Base-by-base conservation (phyloP, 1,140 invertebrate species). In the Zeugodacus cucurbitae region DNA sequence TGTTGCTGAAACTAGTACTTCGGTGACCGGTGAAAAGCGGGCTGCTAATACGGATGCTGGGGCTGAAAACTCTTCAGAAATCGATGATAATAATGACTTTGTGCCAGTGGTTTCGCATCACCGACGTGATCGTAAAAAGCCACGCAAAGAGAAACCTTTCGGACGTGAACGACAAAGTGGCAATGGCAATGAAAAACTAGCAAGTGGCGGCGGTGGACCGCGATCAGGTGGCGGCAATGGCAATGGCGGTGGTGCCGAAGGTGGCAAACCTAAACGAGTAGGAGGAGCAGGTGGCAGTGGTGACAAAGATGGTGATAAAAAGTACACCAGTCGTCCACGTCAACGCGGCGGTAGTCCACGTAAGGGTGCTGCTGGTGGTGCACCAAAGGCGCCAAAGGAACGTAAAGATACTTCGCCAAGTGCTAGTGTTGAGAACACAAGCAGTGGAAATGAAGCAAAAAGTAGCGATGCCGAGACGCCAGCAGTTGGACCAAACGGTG, bases 71-170 rank as follows among this genome's bases (percentile, higher is more conserved):
- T 93, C 92, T n/a, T 93, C 92, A 20, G 93, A 93, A 90, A 57
- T 93, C 87, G 94, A 94, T 89, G 94, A 94, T 87, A 94, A 93
- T 91, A 93, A 90, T 88, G 93, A 93, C 82, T 95, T 95, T 91
- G 94, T 94, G 87, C 94, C 93, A 22, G 94, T 94, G 54, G 90
- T 94, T 59, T 94, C 92, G 82, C 93, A 95, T 90, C 94, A 93
- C 91, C 91, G 94, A 44, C 94, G 94, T 88, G 94, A 94, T 88
- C 91, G 94, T 74, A 94, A 94, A 90, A 93, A 92, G 88, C 91
- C 91, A 37, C 93, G 93, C 85, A 92, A 93, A 87, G 93, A 93
- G 3, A 92, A 92, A 87, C 90, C 90, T 86, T 48, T 48, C 37
- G 74, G 74, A 26, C 91, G 91, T 86, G 92, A 92, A 88, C 88